A percentile compares a stretch with the other conserved stretches of the same genome.
phyloP scores from a whole-genome alignment of 2,113 vertebrate genomes.

The Pionites leucogaster region DNA sequence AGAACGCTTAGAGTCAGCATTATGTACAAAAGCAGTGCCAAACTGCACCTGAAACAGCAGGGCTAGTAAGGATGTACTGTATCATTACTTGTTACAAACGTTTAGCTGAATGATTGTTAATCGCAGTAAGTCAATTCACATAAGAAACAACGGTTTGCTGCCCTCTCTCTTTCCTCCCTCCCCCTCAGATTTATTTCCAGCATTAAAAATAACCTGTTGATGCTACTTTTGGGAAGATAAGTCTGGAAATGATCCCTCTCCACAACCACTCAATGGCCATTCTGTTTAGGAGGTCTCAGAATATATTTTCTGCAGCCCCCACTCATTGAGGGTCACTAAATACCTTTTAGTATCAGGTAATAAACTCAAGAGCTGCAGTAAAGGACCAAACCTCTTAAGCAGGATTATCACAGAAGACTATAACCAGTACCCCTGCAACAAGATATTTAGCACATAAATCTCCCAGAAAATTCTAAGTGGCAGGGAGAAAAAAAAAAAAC shows the following conservation, averaged over 20 bases:
- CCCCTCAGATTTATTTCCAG: neutral
- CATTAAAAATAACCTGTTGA: neutral
- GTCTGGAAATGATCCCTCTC: neutral
- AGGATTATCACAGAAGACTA: neutral
- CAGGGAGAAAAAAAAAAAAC: neutral
- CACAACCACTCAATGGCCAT: neutral
- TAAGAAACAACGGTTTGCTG: neutral
- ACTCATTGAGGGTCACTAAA: neutral
- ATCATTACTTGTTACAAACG: neutral
- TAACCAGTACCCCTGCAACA: neutral
- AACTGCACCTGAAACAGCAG: neutral
- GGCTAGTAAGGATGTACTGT: neutral
- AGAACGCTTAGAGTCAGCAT: neutral
- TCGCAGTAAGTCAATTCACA: neutral
- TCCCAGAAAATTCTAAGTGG: neutral
- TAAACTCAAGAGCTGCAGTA: neutral
- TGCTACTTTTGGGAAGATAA: neutral
- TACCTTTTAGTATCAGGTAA: neutral
- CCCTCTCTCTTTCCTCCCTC: neutral
- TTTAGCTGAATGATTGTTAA: conserved; percentile 35
- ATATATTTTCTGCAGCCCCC: neutral
- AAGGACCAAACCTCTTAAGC: neutral
- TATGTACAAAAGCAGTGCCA: neutral
- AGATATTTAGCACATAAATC: neutral
- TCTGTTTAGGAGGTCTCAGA: neutral